Conservation (phyloP, 2,888 invertebrate species). For the Nezara viridula region DNA sequence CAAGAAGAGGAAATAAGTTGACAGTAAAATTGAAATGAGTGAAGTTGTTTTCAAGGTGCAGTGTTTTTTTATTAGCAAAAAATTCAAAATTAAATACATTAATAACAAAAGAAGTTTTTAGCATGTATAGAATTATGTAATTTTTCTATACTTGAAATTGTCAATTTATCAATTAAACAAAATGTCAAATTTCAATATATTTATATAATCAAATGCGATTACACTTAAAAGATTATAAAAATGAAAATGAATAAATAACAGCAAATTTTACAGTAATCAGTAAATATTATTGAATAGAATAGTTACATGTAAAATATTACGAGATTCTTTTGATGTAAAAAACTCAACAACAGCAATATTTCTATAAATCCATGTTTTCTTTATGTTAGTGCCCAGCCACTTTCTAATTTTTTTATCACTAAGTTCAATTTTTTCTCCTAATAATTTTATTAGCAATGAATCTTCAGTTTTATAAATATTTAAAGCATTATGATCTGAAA, state of each 20-base stretch:
- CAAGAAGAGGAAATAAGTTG: neutral
- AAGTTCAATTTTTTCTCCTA: slow-evolving; percentile 32
- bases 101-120: too few species aligned
- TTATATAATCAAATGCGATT: too few species aligned
- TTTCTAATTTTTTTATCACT: slow-evolving; percentile 54
- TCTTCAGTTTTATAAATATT: slow-evolving; percentile 41
- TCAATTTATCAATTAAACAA: too few species aligned
- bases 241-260: too few species aligned
- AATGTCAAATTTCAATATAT: too few species aligned
- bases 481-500: slow-evolving; percentile 28
- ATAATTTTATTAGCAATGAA: slow-evolving; percentile 45
- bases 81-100: neutral
- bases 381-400: slow-evolving; percentile 59
- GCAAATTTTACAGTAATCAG: neutral
- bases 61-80: neutral
- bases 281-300: neutral
- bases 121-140: too few species aligned
- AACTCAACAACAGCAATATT: slow-evolving; percentile 58
- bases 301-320: slow-evolving; percentile 60
- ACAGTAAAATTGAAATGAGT: neutral
- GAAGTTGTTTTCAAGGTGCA: neutral
- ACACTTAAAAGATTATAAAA: too few species aligned
- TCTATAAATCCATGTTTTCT: slow-evolving; percentile 59
- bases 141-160: too few species aligned
- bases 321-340: slow-evolving; percentile 51